Percentiles rank a stretch among this genome's conserved stretches.
Evolutionary conservation across 2,888 invertebrate genomes (phyloP).

Genomic region (Caenorhabditis imperialis): DNA sequence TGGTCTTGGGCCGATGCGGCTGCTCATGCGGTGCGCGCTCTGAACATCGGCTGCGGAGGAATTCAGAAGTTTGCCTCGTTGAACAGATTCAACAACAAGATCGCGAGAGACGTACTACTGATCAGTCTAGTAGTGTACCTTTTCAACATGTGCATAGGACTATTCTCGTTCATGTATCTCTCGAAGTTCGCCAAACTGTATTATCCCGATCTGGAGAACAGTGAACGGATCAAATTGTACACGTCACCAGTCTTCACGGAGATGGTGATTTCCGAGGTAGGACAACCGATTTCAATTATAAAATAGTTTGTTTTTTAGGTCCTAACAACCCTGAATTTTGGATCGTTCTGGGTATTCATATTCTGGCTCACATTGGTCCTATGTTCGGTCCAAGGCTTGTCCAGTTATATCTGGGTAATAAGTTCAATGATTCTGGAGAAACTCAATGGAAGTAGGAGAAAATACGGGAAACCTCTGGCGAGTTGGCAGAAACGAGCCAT

Average conservation of each 20-base stretch:
- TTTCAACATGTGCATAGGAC: slow-evolving; percentile 21
- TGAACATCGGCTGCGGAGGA: slow-evolving; percentile 50
- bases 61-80: slow-evolving; percentile 52
- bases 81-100: slow-evolving; percentile 45
- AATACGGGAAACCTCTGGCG: slow-evolving; percentile 45
- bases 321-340: slow-evolving; percentile 8
- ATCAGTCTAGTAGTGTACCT: slow-evolving; percentile 18
- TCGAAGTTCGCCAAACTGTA: slow-evolving; percentile 16
- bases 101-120: slow-evolving; percentile 29
- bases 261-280: slow-evolving; percentile 30
- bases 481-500: slow-evolving; percentile 41
- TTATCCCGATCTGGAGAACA: slow-evolving; percentile 8
- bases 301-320: too few species aligned
- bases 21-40: slow-evolving; percentile 28
- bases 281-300: neutral
- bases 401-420: slow-evolving; percentile 48
- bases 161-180: slow-evolving; percentile 36
- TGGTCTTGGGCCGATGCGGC: slow-evolving; percentile 55
- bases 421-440: slow-evolving; percentile 47
- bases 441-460: slow-evolving; percentile 42
- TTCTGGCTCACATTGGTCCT: slow-evolving; percentile 33
- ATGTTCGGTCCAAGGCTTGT: slow-evolving; percentile 39
- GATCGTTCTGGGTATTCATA: slow-evolving; percentile 22
- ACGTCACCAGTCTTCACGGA: slow-evolving; percentile 31
- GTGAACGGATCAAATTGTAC: slow-evolving; percentile 20